Base-by-base conservation (phyloP, 2,113 vertebrate genomes). In the Boleophthalmus pectinirostris region DNA sequence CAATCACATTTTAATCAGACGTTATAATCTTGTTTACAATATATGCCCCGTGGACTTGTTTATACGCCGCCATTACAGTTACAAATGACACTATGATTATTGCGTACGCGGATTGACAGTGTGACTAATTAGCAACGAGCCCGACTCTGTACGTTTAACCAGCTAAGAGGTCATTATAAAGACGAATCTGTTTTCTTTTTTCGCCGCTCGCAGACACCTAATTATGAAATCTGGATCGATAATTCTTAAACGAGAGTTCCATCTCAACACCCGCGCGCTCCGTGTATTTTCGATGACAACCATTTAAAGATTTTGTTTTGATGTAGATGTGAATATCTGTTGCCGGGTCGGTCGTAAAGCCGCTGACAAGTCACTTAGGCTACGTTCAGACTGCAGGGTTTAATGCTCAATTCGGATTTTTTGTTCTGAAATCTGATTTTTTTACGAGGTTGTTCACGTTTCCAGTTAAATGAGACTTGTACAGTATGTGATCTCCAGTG, bases 171-270 rank as follows among this genome's bases (percentile, higher is more conserved):
- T 61, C 58, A 61, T 61, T 61, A 61, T 33, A 33, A 61, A 61
- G 58, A 61, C 20, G 15, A 29, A 61, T 61, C 7, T 61, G 58
- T 61, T 61, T 8, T 61, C 38, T 43, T 43, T 43, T 33, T 61
- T 54, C 58, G 20, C 25, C 14, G 58, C 25, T 33, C 24, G 9
- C 23, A 61, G 24, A 16, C 7, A 15, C 58, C 25, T 9, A 61
- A 61, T 61, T 61, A 61, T 61, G 58, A 61, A 61, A 25, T 33
- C 58, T 61, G 24, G 25, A 33, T 61, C 58, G 18, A 61, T 61
- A 61, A 29, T 61, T 61, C 24, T 61, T n/a, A 25, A 16, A 33
- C 18, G 25, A 10, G 53, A 21, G 5, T 61, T 60, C 10, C 57
- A 60, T 60, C 23, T 25, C 15, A 61, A 21, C 14, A 13, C 57